Percentiles rank a stretch among this genome's conserved stretches.
Conservation (phyloP, 2,888 invertebrate species). For the Spilarctia lutea region DNA sequence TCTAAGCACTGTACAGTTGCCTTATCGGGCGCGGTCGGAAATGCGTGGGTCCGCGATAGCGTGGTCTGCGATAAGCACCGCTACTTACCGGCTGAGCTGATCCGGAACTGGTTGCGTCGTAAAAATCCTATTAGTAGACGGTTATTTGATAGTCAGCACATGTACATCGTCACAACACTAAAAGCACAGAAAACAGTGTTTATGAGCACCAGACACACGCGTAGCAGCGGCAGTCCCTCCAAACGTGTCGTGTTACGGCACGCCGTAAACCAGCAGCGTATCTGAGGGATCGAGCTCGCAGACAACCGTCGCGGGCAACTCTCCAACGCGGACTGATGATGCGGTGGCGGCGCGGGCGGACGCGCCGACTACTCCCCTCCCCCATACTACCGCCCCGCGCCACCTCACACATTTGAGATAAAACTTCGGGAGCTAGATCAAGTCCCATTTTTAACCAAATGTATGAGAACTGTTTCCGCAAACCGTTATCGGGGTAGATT, state of each 20-base stretch:
- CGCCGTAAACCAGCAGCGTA: conserved; percentile 87
- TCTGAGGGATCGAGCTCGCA: conserved; percentile 84
- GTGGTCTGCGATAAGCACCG: conserved; percentile 83
- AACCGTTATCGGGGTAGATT: conserved; percentile 71
- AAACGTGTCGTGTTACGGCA: conserved; percentile 87
- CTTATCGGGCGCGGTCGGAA: conserved; percentile 86
- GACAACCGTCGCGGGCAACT: conserved; percentile 82
- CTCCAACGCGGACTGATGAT: conserved; percentile 84
- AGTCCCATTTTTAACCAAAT: conserved; percentile 81
- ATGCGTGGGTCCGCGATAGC: conserved; percentile 85
- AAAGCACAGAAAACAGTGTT: conserved; percentile 82
- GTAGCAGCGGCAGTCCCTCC: conserved; percentile 83
- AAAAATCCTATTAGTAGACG: conserved; percentile 78
- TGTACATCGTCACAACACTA: conserved; percentile 82
- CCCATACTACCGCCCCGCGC: conserved; percentile 59
- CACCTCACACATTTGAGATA: conserved; percentile 79
- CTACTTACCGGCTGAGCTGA: conserved; percentile 85
- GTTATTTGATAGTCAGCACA: conserved; percentile 76
- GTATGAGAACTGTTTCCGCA: conserved; percentile 75
- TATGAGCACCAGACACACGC: conserved; percentile 83
- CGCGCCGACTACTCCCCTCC: conserved; percentile 66
- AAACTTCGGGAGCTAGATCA: conserved; percentile 82
- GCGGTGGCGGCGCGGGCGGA: conserved; percentile 82
- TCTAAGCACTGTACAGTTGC: conserved; percentile 65
- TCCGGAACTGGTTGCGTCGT: conserved; percentile 84